Evolutionary conservation across 2,113 vertebrate species (phyloP), one percentile per base, ranked within the genome.

Genomic region (Tinamus guttatus): DNA sequence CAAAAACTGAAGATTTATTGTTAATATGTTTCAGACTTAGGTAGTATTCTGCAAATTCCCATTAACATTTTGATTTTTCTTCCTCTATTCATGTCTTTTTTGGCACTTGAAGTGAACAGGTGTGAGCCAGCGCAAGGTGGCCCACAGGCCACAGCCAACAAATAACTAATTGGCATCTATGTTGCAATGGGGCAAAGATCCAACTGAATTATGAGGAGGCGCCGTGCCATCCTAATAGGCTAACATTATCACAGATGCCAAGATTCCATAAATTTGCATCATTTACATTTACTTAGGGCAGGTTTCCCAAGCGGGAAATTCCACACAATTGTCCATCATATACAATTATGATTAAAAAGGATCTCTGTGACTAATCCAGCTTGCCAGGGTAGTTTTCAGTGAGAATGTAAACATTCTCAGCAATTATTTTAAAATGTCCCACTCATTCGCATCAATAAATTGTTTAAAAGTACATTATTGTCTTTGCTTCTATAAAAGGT

Each of bases 261-360:
- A 81, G 87, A 82, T 87, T 38, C 87, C 81, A 89, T 45, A 94
- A 62, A 94, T 95, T 73, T 93, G 59, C 91, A 95, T 94, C 91
- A 95, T 93, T 94, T 83, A 91, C 87, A 83, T 93, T 88, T 62
- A 90, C 71, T 56, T 69, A 85, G 56, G 92, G 68, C 87, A 88
- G 41, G 79, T 91, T 91, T 95, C 96, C 79, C 85, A 89, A 71
- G 41, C 94, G 93, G 85, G 79, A 94, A 91, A 90, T 96, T 95
- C 85, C 85, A 81, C 38, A 30, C 59, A 73, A 51, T 60, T 93
- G 89, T 94, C 81, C 85, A 67, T 81, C 47, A 71, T 70, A 90
- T 25, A 75, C 9, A 85, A 71, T 93, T 87, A 83, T 1, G 3
- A 63, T 41, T 25, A 73, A 74, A 91, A 77, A 85, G 85, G 40